A percentile compares a stretch with the other conserved stretches of the same genome.
Evolutionary conservation across 2,797 vertebrate genomes (phyloP).

Genomic region (Pseudotriccus pelzelni): DNA sequence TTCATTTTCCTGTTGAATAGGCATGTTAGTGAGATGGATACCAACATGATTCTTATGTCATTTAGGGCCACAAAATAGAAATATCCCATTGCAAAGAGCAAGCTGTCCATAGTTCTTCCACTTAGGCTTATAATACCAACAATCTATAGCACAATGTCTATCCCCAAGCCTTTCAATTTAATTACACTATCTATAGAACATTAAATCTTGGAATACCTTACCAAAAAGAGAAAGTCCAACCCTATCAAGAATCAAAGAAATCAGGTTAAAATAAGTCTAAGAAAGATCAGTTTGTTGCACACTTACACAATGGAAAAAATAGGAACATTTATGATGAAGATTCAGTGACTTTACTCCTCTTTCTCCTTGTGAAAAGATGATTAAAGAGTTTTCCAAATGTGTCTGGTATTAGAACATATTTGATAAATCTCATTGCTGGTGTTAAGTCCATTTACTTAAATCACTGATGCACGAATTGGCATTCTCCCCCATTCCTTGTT

Average conservation of each 20-base stretch:
- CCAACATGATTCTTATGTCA: not conserved
- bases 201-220: not conserved
- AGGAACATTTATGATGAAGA: not conserved
- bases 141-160: not conserved
- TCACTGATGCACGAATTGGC: rapidly evolving
- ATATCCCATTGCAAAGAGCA: not conserved
- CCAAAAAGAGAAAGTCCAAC: not conserved
- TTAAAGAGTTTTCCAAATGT: not conserved
- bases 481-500: not conserved
- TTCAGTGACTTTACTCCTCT: not conserved
- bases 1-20: not conserved
- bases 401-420: not conserved
- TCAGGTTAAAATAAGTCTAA: not conserved
- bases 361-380: not conserved
- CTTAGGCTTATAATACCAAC: not conserved
- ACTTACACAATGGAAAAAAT: not conserved
- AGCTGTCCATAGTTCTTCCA: not conserved
- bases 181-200: not conserved
- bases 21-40: not conserved
- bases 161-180: not conserved
- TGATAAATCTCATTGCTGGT: not conserved
- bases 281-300: not conserved
- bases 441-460: not conserved
- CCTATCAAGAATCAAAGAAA: not conserved
- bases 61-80: not conserved